Conservation (phyloP, 2,888 invertebrate genomes). For the Eupelmus urozonus region DNA sequence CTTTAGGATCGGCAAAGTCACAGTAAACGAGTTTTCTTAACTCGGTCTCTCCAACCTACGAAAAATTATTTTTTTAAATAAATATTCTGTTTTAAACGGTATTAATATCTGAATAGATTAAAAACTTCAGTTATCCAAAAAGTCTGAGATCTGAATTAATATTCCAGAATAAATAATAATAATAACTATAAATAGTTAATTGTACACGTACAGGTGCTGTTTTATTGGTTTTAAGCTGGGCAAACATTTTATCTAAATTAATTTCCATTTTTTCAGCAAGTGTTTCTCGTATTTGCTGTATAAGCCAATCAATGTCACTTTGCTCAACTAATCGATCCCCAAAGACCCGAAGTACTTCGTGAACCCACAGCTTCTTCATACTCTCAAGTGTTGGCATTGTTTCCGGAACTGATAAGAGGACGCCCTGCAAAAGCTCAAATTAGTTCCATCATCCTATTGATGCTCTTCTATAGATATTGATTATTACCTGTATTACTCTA, state of each 20-base stretch:
- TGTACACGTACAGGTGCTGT: constrained; percentile 8
- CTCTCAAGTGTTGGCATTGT: constrained; percentile 90
- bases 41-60: constrained; percentile 87
- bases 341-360: constrained; percentile 94
- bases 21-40: constrained; percentile 93
- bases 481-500: constrained; percentile 88
- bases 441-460: neutral
- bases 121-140: too few species aligned
- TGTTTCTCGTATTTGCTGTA: constrained; percentile 83
- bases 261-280: constrained; percentile 82
- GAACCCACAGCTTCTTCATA: constrained; percentile 96
- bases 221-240: constrained; percentile 78
- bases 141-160: too few species aligned
- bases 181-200: too few species aligned
- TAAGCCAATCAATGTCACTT: constrained; percentile 89
- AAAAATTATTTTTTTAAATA: constrained; percentile 49
- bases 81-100: neutral
- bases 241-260: constrained; percentile 85
- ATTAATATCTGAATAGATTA: neutral
- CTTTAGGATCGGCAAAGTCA: constrained; percentile 96
- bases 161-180: constrained; percentile 7
- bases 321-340: constrained; percentile 94
- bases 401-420: constrained; percentile 94
- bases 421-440: constrained; percentile 81
- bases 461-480: neutral